Evolutionary conservation across 1,140 invertebrate genomes (phyloP), one percentile per base, ranked within the genome.

Genomic region (Drosophila tsacasi): DNA sequence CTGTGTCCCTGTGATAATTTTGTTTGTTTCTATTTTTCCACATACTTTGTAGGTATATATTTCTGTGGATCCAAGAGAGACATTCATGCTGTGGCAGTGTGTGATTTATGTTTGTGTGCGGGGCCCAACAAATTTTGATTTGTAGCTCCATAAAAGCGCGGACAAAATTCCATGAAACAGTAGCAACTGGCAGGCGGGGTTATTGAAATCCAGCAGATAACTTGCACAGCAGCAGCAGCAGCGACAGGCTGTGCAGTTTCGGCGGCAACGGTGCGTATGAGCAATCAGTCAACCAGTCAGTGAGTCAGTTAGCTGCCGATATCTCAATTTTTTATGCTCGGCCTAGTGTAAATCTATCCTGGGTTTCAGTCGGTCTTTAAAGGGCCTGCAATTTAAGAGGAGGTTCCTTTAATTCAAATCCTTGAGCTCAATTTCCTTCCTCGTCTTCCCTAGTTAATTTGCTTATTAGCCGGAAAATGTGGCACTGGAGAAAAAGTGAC

Each of bases 211-310:
- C 63, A 75, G 57, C 57, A 80, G 69, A 82, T 71, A 72, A 25
- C 80, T 62, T 62, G 50, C 32, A 25, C 54, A 50, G 66, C 39
- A 58, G 46, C 54, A 46, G 52, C 50, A 42, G 64, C 50, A 21
- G 66, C 4, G 47, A 27, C 58, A n/a, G 57, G 21, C 37, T 12
- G 27, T 63, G 46, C 57, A 60, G 35, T 59, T 30, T 49, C 55
- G 60, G 49, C 50, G 72, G 75, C 83, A 85, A 76, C 83, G 83
- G 83, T 86, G 83, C 83, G 83, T 85, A 87, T 85, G 76, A 82
- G 83, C 83, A 85, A 87, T 85, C 83, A 85, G 79, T 85, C 82
- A 85, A 86, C 82, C 82, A 85, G 79, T 86, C 82, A 86, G 69
- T 80, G 72, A 72, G 65, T 71, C 64, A 72, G 83, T 82, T 76